Percentiles rank a stretch among this genome's conserved stretches.
phyloP scores from a whole-genome alignment of 2,113 vertebrate species.

The Gobiocypris rarus region DNA sequence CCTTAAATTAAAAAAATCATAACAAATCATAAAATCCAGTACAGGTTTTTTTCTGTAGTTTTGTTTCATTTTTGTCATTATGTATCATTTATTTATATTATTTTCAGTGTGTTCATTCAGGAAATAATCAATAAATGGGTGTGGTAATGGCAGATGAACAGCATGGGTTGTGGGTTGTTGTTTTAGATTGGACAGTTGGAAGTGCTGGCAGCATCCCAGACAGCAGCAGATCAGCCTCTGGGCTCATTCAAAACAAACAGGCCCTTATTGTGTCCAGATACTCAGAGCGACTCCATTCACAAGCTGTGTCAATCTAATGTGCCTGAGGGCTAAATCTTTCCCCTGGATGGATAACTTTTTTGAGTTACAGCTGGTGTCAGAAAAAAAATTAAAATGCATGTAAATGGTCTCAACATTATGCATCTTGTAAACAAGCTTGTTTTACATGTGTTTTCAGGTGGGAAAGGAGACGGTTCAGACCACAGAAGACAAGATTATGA shows the following conservation, averaged over 20 bases:
- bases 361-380: neutral
- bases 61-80: neutral
- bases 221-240: constrained; percentile 3
- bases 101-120: neutral
- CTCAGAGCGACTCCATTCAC: constrained; percentile 40
- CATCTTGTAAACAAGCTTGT: constrained; percentile 18
- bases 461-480: constrained; percentile 99
- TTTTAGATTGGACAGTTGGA: constrained; percentile 20
- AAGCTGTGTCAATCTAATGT: constrained; percentile 35
- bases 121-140: constrained; percentile 23
- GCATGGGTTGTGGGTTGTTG: neutral
- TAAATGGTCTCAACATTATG: constrained; percentile 1
- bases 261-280: constrained; percentile 38
- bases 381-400: constrained; percentile 1
- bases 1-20: neutral
- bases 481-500: constrained; percentile 98
- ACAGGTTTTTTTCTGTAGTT: neutral
- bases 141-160: constrained; percentile 17
- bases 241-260: constrained; percentile 36
- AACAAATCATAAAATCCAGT: no score
- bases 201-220: constrained; percentile 21
- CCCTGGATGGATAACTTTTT: constrained; percentile 15
- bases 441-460: constrained; percentile 80
- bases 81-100: neutral
- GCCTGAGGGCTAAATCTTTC: constrained; percentile 19